Percentiles rank a stretch among this genome's conserved stretches.
These are phyloP conservation scores for Dinomys branickii DNA, from an alignment of 2,113 vertebrate species.

Conservation along the genomic window DNA sequence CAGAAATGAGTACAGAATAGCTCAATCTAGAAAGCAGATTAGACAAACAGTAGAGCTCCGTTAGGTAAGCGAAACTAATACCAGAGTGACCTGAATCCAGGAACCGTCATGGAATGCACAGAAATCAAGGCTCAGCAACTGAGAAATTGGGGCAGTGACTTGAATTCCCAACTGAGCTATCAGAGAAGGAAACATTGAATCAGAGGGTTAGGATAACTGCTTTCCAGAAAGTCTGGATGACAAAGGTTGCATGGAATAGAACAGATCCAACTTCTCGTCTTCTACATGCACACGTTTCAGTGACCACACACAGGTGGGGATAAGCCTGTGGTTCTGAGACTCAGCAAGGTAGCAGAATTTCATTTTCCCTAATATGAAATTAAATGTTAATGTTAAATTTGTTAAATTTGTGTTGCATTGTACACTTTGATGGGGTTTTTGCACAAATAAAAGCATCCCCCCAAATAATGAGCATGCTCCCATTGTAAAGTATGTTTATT, in stretches of 20 bases:
- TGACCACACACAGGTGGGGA: not conserved
- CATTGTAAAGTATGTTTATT: not conserved
- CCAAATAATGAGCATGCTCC: not conserved
- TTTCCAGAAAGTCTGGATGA: not conserved
- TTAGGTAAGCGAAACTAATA: not conserved
- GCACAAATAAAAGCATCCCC: not conserved
- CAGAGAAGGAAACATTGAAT: not conserved
- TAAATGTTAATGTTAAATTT: conserved; percentile 3
- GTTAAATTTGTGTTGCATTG: not conserved
- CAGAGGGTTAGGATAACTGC: not conserved
- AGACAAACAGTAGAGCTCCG: not conserved
- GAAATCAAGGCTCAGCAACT: not conserved
- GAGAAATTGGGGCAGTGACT: not conserved
- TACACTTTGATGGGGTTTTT: not conserved
- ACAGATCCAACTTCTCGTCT: not conserved
- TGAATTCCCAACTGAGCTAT: not conserved
- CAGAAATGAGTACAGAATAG: not conserved
- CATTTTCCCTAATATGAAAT: not conserved
- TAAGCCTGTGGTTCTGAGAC: not conserved
- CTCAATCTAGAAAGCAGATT: not conserved
- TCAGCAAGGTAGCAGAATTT: not conserved
- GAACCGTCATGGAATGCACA: not conserved
- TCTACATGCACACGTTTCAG: not conserved
- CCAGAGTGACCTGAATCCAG: not conserved
- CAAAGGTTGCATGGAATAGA: not conserved